Evolutionary conservation across 2,797 vertebrate species (phyloP).

Genomic region (Neosilurus hyrtlii): DNA sequence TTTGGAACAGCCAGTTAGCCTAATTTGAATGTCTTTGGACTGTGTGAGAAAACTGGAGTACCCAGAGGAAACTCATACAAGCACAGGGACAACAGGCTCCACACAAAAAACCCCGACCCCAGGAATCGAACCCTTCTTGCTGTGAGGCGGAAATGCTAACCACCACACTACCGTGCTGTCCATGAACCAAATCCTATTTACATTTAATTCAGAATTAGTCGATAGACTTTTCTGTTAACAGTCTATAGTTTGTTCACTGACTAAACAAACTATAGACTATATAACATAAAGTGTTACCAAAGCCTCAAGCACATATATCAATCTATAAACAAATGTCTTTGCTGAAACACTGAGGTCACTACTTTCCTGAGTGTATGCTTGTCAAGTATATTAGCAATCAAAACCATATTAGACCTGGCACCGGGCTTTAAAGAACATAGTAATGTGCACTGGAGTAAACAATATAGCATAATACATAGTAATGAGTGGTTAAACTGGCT

Average conservation of each 20-base stretch:
- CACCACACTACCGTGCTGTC: no score
- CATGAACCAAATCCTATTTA: background rate
- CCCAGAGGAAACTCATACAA: no score
- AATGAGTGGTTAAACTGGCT: constrained; percentile 47
- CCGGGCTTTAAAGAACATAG: constrained; percentile 40
- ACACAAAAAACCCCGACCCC: no score
- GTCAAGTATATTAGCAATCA: background rate
- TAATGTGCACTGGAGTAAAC: constrained; percentile 44
- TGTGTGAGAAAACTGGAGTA: no score
- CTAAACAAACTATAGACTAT: no score
- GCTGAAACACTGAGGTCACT: background rate
- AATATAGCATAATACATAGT: constrained; percentile 53
- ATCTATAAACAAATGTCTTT: background rate
- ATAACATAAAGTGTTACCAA: constrained; percentile 5
- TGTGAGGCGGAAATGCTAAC: no score
- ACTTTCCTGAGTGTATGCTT: background rate
- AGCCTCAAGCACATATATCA: background rate
- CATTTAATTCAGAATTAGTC: background rate
- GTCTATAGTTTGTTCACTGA: background rate
- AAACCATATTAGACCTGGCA: constrained; percentile 40
- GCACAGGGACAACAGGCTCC: no score
- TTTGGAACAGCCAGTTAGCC: no score
- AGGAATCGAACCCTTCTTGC: no score
- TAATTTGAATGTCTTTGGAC: no score
- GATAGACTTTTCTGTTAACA: background rate